phyloP scores from a whole-genome alignment of 2,888 invertebrate species.

The Zygogramma bicolorata region DNA sequence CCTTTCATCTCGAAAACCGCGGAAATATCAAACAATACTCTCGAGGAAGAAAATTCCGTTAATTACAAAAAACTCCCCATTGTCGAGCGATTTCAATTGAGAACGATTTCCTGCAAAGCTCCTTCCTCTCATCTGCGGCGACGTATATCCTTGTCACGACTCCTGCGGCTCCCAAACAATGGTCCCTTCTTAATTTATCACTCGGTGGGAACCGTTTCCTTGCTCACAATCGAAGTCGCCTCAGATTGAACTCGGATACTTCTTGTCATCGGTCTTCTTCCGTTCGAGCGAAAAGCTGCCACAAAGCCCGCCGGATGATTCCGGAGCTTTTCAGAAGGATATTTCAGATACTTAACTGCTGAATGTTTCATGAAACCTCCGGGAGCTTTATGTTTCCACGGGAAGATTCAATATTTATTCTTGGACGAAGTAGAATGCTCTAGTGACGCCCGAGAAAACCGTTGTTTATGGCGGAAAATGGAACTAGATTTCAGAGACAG shows the following conservation, averaged over 20 bases:
- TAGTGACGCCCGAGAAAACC: background rate
- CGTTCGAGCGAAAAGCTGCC: slow-evolving; percentile 45
- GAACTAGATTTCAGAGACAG: too few relatives aligned
- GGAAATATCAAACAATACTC: slow-evolving; percentile 34
- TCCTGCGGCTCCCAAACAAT: slow-evolving; percentile 66
- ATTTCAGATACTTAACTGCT: slow-evolving; percentile 51
- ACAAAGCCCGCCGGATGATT: slow-evolving; percentile 41
- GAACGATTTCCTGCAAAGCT: slow-evolving; percentile 60
- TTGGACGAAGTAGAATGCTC: background rate
- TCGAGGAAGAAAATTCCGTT: slow-evolving; percentile 51
- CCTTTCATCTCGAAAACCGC: slow-evolving; percentile 30
- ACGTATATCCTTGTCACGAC: slow-evolving; percentile 63
- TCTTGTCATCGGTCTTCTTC: slow-evolving; percentile 63
- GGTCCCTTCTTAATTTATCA: slow-evolving; percentile 66
- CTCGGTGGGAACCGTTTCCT: too few relatives aligned
- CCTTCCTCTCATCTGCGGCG: slow-evolving; percentile 47
- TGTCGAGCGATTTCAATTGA: slow-evolving; percentile 65
- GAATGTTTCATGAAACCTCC: slow-evolving; percentile 46
- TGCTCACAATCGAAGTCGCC: slow-evolving; percentile 64
- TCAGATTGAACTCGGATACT: slow-evolving; percentile 64
- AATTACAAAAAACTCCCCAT: slow-evolving; percentile 63
- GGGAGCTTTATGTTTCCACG: slow-evolving; percentile 17
- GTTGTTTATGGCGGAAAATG: background rate
- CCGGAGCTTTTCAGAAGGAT: slow-evolving; percentile 37
- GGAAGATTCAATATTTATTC: slow-evolving; percentile 5